Percentiles rank a stretch among this genome's conserved stretches.
Conservation (phyloP, 2,113 vertebrate genomes). For the Lasiurus borealis region DNA sequence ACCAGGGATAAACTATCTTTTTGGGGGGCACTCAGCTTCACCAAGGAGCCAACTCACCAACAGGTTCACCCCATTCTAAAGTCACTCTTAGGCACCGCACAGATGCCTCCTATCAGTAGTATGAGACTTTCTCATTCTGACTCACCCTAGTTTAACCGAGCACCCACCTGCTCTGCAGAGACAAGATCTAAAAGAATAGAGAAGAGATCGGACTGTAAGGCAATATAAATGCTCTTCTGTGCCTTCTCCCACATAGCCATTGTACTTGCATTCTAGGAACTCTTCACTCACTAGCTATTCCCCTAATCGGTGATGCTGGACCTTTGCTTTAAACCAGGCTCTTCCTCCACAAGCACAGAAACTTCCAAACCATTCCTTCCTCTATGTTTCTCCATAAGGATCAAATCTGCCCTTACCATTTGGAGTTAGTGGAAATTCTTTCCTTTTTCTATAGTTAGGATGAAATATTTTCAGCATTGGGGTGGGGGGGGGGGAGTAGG, state of each 20-base stretch:
- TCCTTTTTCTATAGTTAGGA: background rate
- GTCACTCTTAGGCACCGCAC: background rate
- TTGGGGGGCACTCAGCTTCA: background rate
- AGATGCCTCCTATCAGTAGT: background rate
- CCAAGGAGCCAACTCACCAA: background rate
- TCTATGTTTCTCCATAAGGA: background rate
- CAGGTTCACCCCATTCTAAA: background rate
- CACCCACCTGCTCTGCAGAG: background rate
- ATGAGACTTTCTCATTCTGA: background rate
- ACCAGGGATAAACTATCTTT: background rate
- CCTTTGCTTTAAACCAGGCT: background rate
- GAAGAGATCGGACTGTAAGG: background rate
- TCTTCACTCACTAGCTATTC: background rate
- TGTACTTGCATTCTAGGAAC: background rate
- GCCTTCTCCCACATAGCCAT: background rate
- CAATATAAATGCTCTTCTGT: background rate
- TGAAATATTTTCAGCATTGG: background rate
- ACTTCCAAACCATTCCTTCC: background rate
- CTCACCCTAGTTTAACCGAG: background rate
- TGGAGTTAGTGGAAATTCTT: conserved; percentile 11
- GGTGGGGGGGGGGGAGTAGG: too few relatives aligned
- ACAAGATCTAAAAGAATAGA: background rate
- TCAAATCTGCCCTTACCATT: background rate
- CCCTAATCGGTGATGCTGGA: background rate
- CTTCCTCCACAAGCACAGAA: background rate